Conservation (phyloP, 2,797 vertebrate species). For the Protosalanx chinensis region DNA sequence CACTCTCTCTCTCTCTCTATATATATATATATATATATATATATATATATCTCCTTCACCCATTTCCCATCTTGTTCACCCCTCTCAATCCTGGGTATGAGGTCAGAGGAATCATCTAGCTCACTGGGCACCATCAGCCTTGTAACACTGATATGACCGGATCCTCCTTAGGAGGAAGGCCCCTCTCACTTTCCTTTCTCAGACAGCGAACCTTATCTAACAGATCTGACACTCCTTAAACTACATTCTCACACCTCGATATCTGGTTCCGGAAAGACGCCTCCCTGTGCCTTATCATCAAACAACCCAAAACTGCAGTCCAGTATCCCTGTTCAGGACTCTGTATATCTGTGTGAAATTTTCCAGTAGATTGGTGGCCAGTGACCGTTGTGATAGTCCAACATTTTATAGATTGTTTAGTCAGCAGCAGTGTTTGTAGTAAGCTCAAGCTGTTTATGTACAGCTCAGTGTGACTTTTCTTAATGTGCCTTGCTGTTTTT, state of each 20-base stretch:
- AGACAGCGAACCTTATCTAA: not conserved
- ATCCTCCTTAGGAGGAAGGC: not conserved
- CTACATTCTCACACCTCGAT: not conserved
- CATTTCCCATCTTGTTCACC: not conserved
- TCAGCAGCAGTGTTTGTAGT: constrained; percentile 34
- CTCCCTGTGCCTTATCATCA: constrained; percentile 15
- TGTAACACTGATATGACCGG: constrained; percentile 12
- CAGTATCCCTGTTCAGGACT: constrained; percentile 34
- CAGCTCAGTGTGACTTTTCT: constrained; percentile 40
- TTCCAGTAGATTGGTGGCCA: constrained; percentile 50
- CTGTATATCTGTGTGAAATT: constrained; percentile 51
- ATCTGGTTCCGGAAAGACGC: not conserved
- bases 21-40: too few species aligned
- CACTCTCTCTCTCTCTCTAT: too few species aligned
- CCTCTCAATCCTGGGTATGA: not conserved
- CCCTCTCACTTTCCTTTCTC: not conserved
- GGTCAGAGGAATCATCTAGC: constrained; percentile 6
- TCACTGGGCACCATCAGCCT: not conserved
- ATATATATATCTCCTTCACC: not conserved
- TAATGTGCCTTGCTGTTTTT: constrained; percentile 68
- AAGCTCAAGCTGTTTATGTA: constrained; percentile 34
- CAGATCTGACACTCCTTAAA: too few species aligned
- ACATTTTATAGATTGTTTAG: constrained; percentile 42
- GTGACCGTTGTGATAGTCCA: constrained; percentile 41
- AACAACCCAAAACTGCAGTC: constrained; percentile 1